Conservation (phyloP, 2,888 invertebrate genomes). For the Polyommatus icarus region DNA sequence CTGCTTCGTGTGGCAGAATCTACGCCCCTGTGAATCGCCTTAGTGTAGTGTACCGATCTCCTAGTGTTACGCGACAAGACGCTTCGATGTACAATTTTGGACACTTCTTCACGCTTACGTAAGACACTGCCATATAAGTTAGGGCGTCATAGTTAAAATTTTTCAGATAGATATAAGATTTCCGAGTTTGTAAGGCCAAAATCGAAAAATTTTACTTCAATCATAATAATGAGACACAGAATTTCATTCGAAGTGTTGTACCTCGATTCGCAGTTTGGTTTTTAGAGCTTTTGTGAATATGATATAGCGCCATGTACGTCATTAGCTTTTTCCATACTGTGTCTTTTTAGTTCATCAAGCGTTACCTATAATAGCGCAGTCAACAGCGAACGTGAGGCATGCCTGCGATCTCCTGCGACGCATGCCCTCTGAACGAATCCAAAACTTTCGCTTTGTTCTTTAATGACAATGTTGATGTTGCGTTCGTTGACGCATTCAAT, state of each 20-base stretch:
- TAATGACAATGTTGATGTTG: too few relatives aligned
- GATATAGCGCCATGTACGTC: too few relatives aligned
- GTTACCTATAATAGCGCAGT: too few relatives aligned
- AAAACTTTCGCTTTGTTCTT: too few relatives aligned
- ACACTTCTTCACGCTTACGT: background rate
- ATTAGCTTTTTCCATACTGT: too few relatives aligned
- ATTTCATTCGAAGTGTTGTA: background rate
- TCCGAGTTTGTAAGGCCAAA: background rate
- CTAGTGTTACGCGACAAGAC: conserved; percentile 41
- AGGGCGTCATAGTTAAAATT: conserved; percentile 10
- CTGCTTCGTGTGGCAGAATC: conserved; percentile 5
- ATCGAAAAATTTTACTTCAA: conserved; percentile 1
- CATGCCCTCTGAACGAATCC: too few relatives aligned
- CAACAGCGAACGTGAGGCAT: too few relatives aligned
- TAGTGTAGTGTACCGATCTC: conserved; percentile 44
- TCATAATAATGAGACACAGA: background rate
- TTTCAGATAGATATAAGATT: background rate
- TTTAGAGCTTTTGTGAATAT: background rate
- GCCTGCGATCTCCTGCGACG: too few relatives aligned
- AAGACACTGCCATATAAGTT: conserved; percentile 32
- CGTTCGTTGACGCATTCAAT: too few relatives aligned
- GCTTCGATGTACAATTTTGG: conserved; percentile 1
- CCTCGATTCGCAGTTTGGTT: background rate
- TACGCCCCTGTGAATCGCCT: background rate
- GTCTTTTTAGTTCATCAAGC: too few relatives aligned